Conservation (phyloP, 2,113 vertebrate genomes). For the Dasypus novemcinctus region DNA sequence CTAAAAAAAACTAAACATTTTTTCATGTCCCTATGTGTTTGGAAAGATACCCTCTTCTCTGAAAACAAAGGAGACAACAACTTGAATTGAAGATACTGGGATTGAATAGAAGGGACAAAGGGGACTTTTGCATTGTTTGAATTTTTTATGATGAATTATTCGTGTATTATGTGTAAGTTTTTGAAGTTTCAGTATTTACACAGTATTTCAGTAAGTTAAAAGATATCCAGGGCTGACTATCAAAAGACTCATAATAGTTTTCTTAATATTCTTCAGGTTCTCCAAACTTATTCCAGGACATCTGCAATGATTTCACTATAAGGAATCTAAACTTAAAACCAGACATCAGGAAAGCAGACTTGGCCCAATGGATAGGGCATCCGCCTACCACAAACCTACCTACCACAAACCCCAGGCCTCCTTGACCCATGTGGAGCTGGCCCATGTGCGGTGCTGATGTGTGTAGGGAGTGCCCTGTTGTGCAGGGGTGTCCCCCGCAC, state of each 20-base stretch:
- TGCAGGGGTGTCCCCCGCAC: no score
- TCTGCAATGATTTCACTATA: neutral
- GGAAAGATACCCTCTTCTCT: neutral
- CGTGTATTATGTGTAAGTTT: neutral
- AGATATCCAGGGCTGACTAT: neutral
- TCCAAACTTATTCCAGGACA: neutral
- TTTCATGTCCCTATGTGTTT: neutral
- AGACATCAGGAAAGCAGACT: no score
- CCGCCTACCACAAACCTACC: no score
- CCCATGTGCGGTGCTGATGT: no score
- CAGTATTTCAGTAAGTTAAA: neutral
- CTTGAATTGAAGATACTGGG: neutral
- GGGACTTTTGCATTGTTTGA: neutral
- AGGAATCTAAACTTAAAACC: neutral
- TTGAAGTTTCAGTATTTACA: neutral
- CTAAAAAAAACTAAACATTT: neutral
- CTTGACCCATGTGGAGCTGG: no score
- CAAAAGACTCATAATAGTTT: neutral
- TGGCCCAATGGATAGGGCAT: no score
- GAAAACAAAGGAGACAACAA: neutral
- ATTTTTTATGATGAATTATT: neutral
- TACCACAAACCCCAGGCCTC: no score
- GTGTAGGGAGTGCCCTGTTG: no score
- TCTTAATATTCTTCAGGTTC: neutral
- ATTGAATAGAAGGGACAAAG: neutral